Percentiles rank a stretch among this genome's conserved stretches.
phyloP scores from a whole-genome alignment of 1,140 invertebrate species.

The Nebria ingens region DNA sequence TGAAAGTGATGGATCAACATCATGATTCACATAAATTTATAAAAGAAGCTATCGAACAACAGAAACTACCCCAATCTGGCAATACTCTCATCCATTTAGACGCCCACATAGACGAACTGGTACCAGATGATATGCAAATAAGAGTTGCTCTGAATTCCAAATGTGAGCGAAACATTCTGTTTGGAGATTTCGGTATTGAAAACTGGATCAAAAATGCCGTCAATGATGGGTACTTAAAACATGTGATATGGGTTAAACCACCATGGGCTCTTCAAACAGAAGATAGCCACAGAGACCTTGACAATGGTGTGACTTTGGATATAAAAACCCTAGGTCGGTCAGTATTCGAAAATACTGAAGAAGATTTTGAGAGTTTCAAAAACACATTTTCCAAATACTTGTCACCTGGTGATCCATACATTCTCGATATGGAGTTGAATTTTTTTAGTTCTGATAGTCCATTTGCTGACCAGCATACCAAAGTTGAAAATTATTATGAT shows the following conservation, averaged over 20 bases:
- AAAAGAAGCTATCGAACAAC: conserved; percentile 13
- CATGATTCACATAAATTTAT: conserved; percentile 7
- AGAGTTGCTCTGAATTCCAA: not conserved
- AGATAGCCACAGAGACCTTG: not conserved
- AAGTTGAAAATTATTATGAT: conserved; percentile 52
- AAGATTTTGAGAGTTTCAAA: conserved; percentile 23
- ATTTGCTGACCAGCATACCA: conserved; percentile 60
- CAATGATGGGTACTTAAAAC: not conserved
- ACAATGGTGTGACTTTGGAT: conserved; percentile 1
- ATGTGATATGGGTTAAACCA: conserved; percentile 1
- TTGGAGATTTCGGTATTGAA: not conserved
- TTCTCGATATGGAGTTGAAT: conserved; percentile 86
- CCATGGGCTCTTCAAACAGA: not conserved
- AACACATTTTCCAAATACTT: conserved; percentile 12
- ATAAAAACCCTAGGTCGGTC: not conserved
- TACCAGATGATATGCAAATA: conserved; percentile 49
- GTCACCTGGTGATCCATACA: conserved; percentile 38
- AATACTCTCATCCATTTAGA: conserved; percentile 72
- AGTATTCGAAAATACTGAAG: conserved; percentile 23
- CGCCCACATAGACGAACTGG: conserved; percentile 74
- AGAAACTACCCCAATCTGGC: conserved; percentile 50
- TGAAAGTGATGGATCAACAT: not conserved
- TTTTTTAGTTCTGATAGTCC: conserved; percentile 88
- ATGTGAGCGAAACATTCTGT: not conserved
- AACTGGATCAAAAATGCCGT: not conserved